Evolutionary conservation across 2,888 invertebrate species (phyloP).

Genomic region (Ophraella communa): DNA sequence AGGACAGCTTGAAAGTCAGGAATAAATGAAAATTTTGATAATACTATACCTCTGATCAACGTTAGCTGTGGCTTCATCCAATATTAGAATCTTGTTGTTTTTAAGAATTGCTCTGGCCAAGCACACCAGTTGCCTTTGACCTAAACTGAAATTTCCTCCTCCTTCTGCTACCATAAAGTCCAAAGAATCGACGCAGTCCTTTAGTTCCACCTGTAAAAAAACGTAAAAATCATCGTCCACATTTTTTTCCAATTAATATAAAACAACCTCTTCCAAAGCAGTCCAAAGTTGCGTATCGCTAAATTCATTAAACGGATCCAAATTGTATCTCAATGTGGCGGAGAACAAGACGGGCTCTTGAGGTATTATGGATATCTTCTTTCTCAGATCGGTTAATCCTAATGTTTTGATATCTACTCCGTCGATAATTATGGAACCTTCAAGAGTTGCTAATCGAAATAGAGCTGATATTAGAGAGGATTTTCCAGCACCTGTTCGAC

Average conservation of each 20-base stretch:
- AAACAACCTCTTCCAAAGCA: slow-evolving; percentile 69
- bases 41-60: slow-evolving; percentile 76
- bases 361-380: slow-evolving; percentile 88
- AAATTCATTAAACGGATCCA: slow-evolving; percentile 82
- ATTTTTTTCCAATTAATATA: neutral
- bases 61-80: slow-evolving; percentile 92
- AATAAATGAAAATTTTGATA: neutral
- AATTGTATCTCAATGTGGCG: slow-evolving; percentile 80
- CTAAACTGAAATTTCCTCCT: slow-evolving; percentile 84
- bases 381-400: slow-evolving; percentile 78
- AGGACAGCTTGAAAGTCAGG: neutral
- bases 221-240: neutral
- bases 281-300: slow-evolving; percentile 78
- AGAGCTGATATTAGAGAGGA: slow-evolving; percentile 83
- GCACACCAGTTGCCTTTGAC: slow-evolving; percentile 86
- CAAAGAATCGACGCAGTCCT: slow-evolving; percentile 69
- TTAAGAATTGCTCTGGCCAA: slow-evolving; percentile 84
- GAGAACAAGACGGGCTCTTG: slow-evolving; percentile 90
- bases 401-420: slow-evolving; percentile 73
- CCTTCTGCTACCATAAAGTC: slow-evolving; percentile 74
- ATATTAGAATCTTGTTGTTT: slow-evolving; percentile 78
- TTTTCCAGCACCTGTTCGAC: slow-evolving; percentile 88
- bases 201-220: slow-evolving; percentile 73
- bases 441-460: slow-evolving; percentile 80
- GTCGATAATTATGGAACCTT: slow-evolving; percentile 80